Evolutionary conservation across 2,113 vertebrate genomes (phyloP).

Genomic region (Neodontobutis hainanensis): DNA sequence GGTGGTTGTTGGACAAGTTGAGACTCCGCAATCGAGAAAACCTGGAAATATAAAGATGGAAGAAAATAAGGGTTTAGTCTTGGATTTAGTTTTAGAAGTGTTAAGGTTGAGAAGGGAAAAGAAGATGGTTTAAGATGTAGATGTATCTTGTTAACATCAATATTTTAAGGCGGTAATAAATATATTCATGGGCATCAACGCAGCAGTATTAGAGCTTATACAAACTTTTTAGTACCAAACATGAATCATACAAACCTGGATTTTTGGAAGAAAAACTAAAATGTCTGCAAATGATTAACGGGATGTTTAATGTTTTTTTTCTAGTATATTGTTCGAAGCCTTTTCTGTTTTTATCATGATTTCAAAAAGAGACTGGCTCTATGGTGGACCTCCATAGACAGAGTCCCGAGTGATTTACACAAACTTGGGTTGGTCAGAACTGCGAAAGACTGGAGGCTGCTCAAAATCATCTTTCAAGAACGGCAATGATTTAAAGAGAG

Average conservation of each 20-base stretch:
- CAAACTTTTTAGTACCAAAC: conserved; percentile 24
- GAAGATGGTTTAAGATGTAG: conserved; percentile 18
- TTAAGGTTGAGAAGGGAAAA: not conserved
- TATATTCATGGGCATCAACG: conserved; percentile 17
- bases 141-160: conserved; percentile 47
- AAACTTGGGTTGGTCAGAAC: not conserved
- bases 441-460: no score
- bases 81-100: no score
- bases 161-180: conserved; percentile 49
- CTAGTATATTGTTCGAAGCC: not conserved
- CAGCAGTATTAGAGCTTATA: conserved; percentile 15
- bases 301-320: not conserved
- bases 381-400: not conserved
- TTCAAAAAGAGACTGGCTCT: not conserved
- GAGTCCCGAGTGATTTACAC: not conserved
- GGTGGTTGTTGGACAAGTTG: conserved; percentile 96
- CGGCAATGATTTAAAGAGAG: no score
- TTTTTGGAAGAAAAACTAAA: conserved; percentile 1
- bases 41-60: conserved; percentile 67
- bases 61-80: not conserved
- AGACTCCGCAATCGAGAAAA: conserved; percentile 96
- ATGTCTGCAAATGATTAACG: not conserved
- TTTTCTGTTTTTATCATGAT: not conserved
- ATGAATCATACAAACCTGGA: not conserved
- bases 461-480: no score